Conservation (phyloP, 2,888 invertebrate genomes). For the Miltochrista miniata region DNA sequence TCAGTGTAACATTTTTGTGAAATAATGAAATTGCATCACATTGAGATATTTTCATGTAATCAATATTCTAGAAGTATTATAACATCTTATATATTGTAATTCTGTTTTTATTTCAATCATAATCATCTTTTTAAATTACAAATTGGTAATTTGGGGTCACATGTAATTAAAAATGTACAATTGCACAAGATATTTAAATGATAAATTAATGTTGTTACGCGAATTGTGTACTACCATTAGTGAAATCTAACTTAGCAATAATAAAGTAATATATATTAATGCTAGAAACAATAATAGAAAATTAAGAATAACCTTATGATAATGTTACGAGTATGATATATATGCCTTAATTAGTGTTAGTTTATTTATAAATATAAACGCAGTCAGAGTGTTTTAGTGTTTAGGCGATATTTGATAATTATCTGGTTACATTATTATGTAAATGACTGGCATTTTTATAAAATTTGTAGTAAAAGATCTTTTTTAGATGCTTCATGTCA, state of each 20-base stretch:
- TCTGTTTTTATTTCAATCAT: too few relatives aligned
- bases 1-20: slow-evolving; percentile 37
- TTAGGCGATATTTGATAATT: slow-evolving; percentile 17
- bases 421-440: slow-evolving; percentile 1
- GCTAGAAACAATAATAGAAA: slow-evolving; percentile 34
- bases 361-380: slow-evolving; percentile 35
- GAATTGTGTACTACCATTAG: slow-evolving; percentile 7
- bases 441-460: slow-evolving; percentile 23
- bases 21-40: slow-evolving; percentile 19
- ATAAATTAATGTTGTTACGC: slow-evolving; percentile 29
- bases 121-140: too few relatives aligned
- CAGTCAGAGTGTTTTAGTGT: slow-evolving; percentile 25
- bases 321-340: slow-evolving; percentile 27
- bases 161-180: slow-evolving; percentile 14
- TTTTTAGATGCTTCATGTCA: slow-evolving; percentile 4
- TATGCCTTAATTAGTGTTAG: slow-evolving; percentile 41
- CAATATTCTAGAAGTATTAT: too few relatives aligned
- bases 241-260: slow-evolving; percentile 13
- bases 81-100: too few relatives aligned
- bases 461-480: slow-evolving; percentile 14
- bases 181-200: slow-evolving; percentile 32
- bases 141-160: too few relatives aligned
- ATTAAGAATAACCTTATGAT: slow-evolving; percentile 39
- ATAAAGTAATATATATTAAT: slow-evolving; percentile 38
- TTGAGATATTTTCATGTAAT: slow-evolving; percentile 6